Conservation (phyloP, 2,888 invertebrate genomes). For the Girardia tigrina region DNA sequence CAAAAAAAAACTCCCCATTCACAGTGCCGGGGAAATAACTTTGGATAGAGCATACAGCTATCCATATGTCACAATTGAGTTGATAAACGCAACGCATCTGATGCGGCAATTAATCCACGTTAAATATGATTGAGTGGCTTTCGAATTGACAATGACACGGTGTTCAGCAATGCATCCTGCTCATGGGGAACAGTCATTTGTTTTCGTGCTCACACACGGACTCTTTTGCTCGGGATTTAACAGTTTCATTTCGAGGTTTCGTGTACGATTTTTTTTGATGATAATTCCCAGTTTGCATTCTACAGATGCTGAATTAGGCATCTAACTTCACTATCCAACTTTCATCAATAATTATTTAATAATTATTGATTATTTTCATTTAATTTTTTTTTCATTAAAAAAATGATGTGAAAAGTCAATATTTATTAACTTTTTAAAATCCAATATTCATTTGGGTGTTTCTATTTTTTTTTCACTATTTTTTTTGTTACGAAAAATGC, state of each 20-base stretch:
- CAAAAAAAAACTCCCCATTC: background rate
- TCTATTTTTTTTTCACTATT: too few species aligned
- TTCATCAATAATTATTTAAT: constrained; percentile 23
- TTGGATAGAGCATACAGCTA: constrained; percentile 16
- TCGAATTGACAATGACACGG: constrained; percentile 16
- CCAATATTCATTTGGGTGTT: too few species aligned
- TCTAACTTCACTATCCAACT: constrained; percentile 17
- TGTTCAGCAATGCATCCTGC: constrained; percentile 23
- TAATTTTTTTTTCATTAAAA: constrained; percentile 5
- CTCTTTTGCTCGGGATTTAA: background rate
- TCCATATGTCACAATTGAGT: constrained; percentile 23
- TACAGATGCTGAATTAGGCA: constrained; percentile 23
- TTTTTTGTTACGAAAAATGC: too few species aligned
- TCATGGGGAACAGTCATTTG: constrained; percentile 9
- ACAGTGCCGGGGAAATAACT: constrained; percentile 18
- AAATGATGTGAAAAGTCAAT: background rate
- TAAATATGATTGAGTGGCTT: constrained; percentile 17
- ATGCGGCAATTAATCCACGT: constrained; percentile 17
- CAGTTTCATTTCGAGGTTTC: constrained; percentile 9
- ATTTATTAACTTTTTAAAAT: constrained; percentile 10
- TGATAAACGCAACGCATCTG: constrained; percentile 4
- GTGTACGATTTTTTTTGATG: constrained; percentile 14
- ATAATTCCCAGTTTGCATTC: constrained; percentile 23
- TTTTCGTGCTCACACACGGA: background rate
- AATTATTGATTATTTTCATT: constrained; percentile 23